phyloP scores from a whole-genome alignment of 2,888 invertebrate species.

The Himalopsyche kuldschensis region DNA sequence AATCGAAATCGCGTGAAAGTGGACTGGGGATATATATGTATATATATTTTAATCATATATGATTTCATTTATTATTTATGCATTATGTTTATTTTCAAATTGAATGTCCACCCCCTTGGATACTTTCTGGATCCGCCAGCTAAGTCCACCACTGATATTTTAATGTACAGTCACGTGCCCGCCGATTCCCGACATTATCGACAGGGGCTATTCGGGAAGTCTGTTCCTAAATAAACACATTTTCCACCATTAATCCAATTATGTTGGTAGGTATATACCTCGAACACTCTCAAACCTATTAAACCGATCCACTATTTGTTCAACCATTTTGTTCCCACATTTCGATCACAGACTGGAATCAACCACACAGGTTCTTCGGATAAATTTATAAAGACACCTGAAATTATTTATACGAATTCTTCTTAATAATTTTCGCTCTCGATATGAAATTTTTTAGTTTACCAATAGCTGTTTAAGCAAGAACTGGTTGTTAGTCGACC shows the following conservation, averaged over 20 bases:
- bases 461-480: too few species aligned
- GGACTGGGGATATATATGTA: too few species aligned
- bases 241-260: slow-evolving; percentile 32
- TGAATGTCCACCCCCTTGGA: too few species aligned
- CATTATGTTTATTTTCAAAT: too few species aligned
- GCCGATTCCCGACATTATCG: background rate
- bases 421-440: too few species aligned
- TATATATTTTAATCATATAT: too few species aligned
- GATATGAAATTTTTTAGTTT: too few species aligned
- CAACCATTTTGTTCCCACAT: slow-evolving; percentile 5
- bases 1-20: too few species aligned
- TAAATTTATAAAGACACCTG: background rate
- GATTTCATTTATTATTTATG: too few species aligned
- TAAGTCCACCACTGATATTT: background rate
- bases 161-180: slow-evolving; percentile 15
- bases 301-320: slow-evolving; percentile 29
- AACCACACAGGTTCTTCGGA: background rate
- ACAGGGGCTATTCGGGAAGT: background rate
- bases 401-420: too few species aligned
- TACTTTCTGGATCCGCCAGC: too few species aligned
- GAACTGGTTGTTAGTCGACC: too few species aligned
- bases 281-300: slow-evolving; percentile 13
- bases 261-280: background rate
- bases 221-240: slow-evolving; percentile 36
- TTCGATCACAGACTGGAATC: background rate